These are phyloP conservation scores for Protodeltote pygarga DNA, from an alignment of 2,888 invertebrate species.

Conservation along the genomic window DNA sequence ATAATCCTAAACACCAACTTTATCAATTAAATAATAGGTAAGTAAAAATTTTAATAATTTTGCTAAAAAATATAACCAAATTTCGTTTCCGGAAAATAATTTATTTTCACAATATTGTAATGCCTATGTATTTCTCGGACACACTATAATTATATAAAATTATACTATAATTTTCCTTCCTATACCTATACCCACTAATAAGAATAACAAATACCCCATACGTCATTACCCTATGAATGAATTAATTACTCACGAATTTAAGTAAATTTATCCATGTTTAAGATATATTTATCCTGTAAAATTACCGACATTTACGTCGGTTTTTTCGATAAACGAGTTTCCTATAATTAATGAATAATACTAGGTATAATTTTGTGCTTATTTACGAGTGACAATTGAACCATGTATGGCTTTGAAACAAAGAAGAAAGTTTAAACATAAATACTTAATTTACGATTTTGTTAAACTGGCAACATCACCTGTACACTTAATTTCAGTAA, in stretches of 20 bases:
- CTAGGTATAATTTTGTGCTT: too few species aligned
- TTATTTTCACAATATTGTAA: too few species aligned
- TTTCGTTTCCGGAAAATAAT: too few species aligned
- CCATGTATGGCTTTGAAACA: too few species aligned
- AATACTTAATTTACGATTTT: neutral
- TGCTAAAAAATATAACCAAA: too few species aligned
- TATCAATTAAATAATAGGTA: too few species aligned
- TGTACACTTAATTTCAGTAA: slow-evolving; percentile 14
- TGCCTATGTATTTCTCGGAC: too few species aligned
- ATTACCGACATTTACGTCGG: slow-evolving; percentile 3
- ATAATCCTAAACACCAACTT: too few species aligned
- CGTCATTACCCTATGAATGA: slow-evolving; percentile 29
- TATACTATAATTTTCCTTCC: slow-evolving; percentile 15
- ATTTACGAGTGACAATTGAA: too few species aligned
- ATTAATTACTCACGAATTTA: slow-evolving; percentile 16
- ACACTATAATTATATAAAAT: neutral
- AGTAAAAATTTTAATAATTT: too few species aligned
- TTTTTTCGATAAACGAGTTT: neutral
- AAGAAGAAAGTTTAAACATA: neutral
- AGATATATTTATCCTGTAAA: neutral
- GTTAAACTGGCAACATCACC: slow-evolving; percentile 4
- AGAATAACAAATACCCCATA: too few species aligned
- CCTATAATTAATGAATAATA: neutral
- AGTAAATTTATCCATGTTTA: neutral
- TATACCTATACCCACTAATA: too few species aligned